A percentile compares a stretch with the other conserved stretches of the same genome.
phyloP scores from a whole-genome alignment of 2,888 invertebrate species.

The Rhorus exstirpatorius region DNA sequence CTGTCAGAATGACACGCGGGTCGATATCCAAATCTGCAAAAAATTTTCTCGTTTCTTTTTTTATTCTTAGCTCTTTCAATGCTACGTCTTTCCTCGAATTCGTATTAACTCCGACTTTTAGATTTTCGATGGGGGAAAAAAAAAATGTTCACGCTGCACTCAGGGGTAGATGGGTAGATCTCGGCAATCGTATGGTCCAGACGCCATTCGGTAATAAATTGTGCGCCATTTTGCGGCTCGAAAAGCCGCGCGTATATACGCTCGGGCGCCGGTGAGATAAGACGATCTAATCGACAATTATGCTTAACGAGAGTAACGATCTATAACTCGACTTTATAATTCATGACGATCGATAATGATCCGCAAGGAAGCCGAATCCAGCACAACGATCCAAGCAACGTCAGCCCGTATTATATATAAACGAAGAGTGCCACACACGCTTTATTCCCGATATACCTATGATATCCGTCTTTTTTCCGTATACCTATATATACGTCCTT shows the following conservation, averaged over 20 bases:
- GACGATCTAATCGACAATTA: constrained; percentile 79
- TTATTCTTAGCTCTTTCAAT: too few species aligned
- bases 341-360: constrained; percentile 80
- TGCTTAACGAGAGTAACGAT: constrained; percentile 79
- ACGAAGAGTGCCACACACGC: constrained; percentile 45
- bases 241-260: constrained; percentile 39
- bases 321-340: constrained; percentile 74
- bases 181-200: constrained; percentile 9
- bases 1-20: too few species aligned
- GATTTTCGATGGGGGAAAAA: not conserved
- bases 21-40: too few species aligned
- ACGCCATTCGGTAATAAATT: constrained; percentile 2
- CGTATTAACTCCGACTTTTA: too few species aligned
- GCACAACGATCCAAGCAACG: constrained; percentile 30
- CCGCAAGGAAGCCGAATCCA: constrained; percentile 51
- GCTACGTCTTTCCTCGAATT: too few species aligned
- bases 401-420: constrained; percentile 16
- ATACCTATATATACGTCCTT: not conserved
- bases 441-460: constrained; percentile 43
- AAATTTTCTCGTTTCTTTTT: too few species aligned
- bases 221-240: constrained; percentile 29
- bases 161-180: too few species aligned
- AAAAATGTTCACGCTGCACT: too few species aligned
- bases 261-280: constrained; percentile 63
- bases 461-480: constrained; percentile 37